Evolutionary conservation across 2,888 invertebrate genomes (phyloP), one percentile per base, ranked within the genome.

Genomic region (Brenthis daphne): DNA sequence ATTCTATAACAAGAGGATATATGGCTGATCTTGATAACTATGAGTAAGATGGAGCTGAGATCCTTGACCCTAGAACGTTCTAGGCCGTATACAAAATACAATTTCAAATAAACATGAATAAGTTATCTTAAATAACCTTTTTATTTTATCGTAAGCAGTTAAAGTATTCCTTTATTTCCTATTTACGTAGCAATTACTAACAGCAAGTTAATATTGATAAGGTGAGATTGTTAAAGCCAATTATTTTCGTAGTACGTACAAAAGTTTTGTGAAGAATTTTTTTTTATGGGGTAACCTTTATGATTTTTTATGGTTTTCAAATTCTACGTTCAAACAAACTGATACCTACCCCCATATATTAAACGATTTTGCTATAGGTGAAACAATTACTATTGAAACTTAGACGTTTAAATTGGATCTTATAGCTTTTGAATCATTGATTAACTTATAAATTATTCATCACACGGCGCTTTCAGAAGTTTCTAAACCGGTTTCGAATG

Each of bases 31-130:
- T 33, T 57, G 50, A 65, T 57, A 24, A 51, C 51, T 50, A 11
- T 2, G 8, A 43, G 37, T 8, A 50, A 33, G 56, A n/a, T 57
- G 29, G 37, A 68, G 64, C 33, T 13, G 12, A 37, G 13, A 53
- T 53, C 57, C 65, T 47, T 70, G 70, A 67, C 64, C 70, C 57
- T 64, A 51, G 51, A 69, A 69, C 29, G 51, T 69, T 68, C 65
- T 64, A 60, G 55, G 54, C 37, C 55, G 48, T 24, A 64, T 11
- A 61, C 16, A 57, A 68, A 57, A 51, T 51, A 51, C 53, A 53
- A 33, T 53, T 24, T 48, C 13, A 48, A 4, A 60, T 48, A 48
- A 37, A 48, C n/a, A 47, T 24, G 48, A 48, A 14, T n/a, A 24
- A 20, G 24, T 48, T 13, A 24, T 47, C 24, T 24, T 47, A 57